These are phyloP conservation scores for Glossophaga mutica DNA, from an alignment of 2,797 vertebrate species.

Conservation along the genomic window DNA sequence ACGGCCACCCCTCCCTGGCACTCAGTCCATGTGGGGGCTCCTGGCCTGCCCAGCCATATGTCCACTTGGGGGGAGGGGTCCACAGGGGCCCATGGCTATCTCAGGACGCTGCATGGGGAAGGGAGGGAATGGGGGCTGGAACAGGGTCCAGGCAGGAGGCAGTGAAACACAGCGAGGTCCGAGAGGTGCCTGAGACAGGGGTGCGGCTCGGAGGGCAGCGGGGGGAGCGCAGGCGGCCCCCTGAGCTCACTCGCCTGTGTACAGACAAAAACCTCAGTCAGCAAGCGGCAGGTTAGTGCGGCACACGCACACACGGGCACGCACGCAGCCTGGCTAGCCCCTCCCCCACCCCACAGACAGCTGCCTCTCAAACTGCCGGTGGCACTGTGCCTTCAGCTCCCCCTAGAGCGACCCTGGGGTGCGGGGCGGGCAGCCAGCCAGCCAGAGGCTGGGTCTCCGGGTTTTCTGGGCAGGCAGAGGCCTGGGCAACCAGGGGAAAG, in stretches of 20 bases:
- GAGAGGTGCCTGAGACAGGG: constrained; percentile 82
- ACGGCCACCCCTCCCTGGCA: constrained; percentile 40
- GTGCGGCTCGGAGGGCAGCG: constrained; percentile 82
- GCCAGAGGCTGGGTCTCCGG: background rate
- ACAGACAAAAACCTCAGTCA: constrained; percentile 90
- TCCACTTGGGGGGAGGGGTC: constrained; percentile 41
- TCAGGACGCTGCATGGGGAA: constrained; percentile 4
- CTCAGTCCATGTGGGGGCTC: constrained; percentile 63
- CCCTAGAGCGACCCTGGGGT: background rate
- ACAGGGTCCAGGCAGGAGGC: constrained; percentile 79
- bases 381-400: background rate
- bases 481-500: background rate
- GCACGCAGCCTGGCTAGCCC: constrained; percentile 64
- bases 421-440: background rate
- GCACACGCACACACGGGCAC: constrained; percentile 64
- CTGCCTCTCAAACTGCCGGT: background rate
- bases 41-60: constrained; percentile 67
- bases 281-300: constrained; percentile 87
- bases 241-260: constrained; percentile 89
- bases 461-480: background rate
- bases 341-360: constrained; percentile 23
- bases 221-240: constrained; percentile 77
- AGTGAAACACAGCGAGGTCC: constrained; percentile 85
- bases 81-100: constrained; percentile 46
- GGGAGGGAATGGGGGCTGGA: constrained; percentile 57